Evolutionary conservation across 2,888 invertebrate species (phyloP).

Genomic region (Dorcus hopei): DNA sequence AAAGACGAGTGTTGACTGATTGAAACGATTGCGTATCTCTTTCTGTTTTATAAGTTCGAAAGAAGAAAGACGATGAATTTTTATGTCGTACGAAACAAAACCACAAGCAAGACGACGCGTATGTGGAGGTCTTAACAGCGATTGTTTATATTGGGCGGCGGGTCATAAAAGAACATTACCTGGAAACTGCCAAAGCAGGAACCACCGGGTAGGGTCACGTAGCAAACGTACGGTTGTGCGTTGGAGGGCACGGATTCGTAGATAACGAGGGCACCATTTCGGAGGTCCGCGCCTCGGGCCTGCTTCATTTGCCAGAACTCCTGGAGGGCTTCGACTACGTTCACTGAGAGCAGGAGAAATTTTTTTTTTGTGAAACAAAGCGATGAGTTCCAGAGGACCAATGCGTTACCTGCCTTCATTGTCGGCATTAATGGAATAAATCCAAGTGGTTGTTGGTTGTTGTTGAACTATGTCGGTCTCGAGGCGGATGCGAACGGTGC

Average conservation of each 20-base stretch:
- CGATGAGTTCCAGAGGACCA: neutral
- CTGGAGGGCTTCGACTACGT: conserved; percentile 92
- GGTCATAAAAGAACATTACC: conserved; percentile 51
- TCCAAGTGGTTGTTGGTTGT: neutral
- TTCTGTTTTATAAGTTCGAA: too few species aligned
- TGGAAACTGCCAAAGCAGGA: conserved; percentile 95
- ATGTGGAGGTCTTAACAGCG: too few species aligned
- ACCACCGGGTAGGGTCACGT: conserved; percentile 91
- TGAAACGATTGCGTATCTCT: too few species aligned
- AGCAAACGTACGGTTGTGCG: conserved; percentile 90
- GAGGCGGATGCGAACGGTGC: conserved; percentile 14
- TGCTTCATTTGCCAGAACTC: conserved; percentile 98
- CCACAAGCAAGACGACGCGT: too few species aligned
- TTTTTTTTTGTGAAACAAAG: neutral
- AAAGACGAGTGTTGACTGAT: too few species aligned
- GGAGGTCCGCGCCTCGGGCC: conserved; percentile 77
- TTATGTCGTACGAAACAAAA: too few species aligned
- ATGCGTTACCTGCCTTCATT: conserved; percentile 27
- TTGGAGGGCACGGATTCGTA: conserved; percentile 92
- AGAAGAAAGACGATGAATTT: too few species aligned
- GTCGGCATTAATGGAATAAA: conserved; percentile 11
- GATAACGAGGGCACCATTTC: conserved; percentile 87
- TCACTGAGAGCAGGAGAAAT: conserved; percentile 60
- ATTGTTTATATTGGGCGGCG: neutral
- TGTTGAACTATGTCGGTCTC: conserved; percentile 3